A percentile compares a stretch with the other conserved stretches of the same genome.
Evolutionary conservation across 2,888 invertebrate species (phyloP).

Genomic region (Disparrhopalites patrizii): DNA sequence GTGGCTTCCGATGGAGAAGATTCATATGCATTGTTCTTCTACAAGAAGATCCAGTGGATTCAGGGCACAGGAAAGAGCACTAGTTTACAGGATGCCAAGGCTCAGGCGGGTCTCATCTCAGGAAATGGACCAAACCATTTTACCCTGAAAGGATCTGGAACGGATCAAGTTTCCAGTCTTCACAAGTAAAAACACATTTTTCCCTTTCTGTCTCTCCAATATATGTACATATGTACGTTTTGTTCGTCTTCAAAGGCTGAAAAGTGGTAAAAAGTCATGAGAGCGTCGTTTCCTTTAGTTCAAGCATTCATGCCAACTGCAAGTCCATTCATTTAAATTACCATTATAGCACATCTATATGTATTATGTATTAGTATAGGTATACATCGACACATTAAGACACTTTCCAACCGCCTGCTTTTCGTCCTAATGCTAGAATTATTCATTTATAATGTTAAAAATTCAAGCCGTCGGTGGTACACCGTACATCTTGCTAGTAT

Average conservation of each 20-base stretch:
- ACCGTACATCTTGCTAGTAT: too few relatives aligned
- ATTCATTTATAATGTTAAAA: too few relatives aligned
- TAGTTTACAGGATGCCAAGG: slow-evolving; percentile 80
- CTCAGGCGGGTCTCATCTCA: slow-evolving; percentile 87
- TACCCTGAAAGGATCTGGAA: slow-evolving; percentile 80
- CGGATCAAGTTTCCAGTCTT: slow-evolving; percentile 76
- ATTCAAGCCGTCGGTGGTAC: too few relatives aligned
- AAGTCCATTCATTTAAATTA: not conserved
- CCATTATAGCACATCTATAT: too few relatives aligned
- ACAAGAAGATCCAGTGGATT: slow-evolving; percentile 89
- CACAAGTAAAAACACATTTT: slow-evolving; percentile 75
- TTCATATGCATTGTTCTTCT: slow-evolving; percentile 80
- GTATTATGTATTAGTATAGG: too few relatives aligned
- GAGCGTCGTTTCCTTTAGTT: not conserved
- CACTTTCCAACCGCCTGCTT: too few relatives aligned
- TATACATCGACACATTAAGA: too few relatives aligned
- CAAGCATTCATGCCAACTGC: not conserved
- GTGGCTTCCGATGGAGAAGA: slow-evolving; percentile 70
- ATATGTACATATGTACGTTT: not conserved
- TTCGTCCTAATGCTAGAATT: too few relatives aligned
- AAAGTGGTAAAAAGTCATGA: not conserved
- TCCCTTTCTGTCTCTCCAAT: slow-evolving; percentile 25
- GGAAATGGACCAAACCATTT: slow-evolving; percentile 72
- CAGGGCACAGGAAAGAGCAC: slow-evolving; percentile 66
- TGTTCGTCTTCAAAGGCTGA: not conserved